Evolutionary conservation across 1,140 invertebrate genomes (phyloP), one percentile per base, ranked within the genome.

Genomic region (Atopsyche davidsoni): DNA sequence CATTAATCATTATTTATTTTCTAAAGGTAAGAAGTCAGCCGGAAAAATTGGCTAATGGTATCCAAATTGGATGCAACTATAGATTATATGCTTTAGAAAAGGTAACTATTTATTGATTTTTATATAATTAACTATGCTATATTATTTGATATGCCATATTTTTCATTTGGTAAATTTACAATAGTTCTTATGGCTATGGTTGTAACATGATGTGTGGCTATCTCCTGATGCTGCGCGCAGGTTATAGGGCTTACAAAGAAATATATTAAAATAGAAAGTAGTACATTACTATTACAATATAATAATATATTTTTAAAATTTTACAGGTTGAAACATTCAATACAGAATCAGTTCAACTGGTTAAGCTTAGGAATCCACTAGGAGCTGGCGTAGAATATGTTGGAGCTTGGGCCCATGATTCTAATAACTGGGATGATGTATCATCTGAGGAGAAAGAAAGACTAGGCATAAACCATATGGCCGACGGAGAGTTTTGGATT

Each of bases 401-500:
- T 13, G 86, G 86, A 2, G 77, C 83, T 18, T 87, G 86, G 85
- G 79, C 82, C 1, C 67, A 79, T 22, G 76, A 79, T 39, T 79
- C 82, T 1, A 71, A 78, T 17, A 82, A 87, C 53, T 90, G 86
- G 86, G 83, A 87, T 35, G 80, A 86, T 46, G 76, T 91, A 4
- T 77, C 83, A 2, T 70, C 77, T 3, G 74, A 79, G 23, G 87
- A 92, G 64, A 77, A 81, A 34, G 83, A 89, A 53, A 73, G 87
- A 34, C 67, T 92, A 1, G 77, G 79, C 34, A 67, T 80, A 3
- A 72, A 77, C 36, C 81, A 83, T 56, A 75, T 82, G 61, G 72
- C 75, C 6, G 81, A 86, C 58, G 87, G 87, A 22, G 87, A 90
- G 69, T 92, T 92, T 67, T 93, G 89, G 86, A 89, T 94, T 72